Evolutionary conservation across 2,888 invertebrate genomes (phyloP).

Genomic region (Pseudolycoriella hygida): DNA sequence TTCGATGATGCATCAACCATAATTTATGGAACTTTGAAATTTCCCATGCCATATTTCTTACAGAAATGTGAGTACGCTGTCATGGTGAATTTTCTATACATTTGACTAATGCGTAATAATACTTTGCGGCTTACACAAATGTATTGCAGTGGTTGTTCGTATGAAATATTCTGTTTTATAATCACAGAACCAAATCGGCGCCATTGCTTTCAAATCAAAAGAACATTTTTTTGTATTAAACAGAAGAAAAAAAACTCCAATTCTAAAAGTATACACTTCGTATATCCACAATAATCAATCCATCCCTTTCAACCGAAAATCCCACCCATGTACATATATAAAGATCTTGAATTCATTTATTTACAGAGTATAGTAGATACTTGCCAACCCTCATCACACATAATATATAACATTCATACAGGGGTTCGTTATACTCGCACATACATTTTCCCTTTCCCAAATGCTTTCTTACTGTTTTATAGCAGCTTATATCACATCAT

Average conservation of each 20-base stretch:
- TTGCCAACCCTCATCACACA: neutral
- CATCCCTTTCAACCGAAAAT: slow-evolving; percentile 1
- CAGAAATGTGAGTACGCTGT: no score
- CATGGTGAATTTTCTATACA: no score
- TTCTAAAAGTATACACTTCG: neutral
- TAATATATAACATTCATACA: neutral
- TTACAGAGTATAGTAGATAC: neutral
- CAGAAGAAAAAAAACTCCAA: neutral
- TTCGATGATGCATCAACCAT: no score
- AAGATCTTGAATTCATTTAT: slow-evolving; percentile 1
- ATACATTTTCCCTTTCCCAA: neutral
- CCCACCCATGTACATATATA: neutral
- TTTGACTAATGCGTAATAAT: no score
- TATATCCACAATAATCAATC: neutral
- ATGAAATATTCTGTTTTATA: no score
- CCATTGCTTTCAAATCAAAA: no score
- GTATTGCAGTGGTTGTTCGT: no score
- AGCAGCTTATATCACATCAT: neutral
- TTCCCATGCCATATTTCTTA: no score
- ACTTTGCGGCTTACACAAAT: no score
- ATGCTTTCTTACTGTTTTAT: neutral
- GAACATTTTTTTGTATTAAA: no score
- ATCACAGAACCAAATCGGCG: no score
- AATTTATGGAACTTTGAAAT: no score
- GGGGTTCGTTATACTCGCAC: neutral